Conservation (phyloP, 2,888 invertebrate species). For the Lepidochitona cinerea region DNA sequence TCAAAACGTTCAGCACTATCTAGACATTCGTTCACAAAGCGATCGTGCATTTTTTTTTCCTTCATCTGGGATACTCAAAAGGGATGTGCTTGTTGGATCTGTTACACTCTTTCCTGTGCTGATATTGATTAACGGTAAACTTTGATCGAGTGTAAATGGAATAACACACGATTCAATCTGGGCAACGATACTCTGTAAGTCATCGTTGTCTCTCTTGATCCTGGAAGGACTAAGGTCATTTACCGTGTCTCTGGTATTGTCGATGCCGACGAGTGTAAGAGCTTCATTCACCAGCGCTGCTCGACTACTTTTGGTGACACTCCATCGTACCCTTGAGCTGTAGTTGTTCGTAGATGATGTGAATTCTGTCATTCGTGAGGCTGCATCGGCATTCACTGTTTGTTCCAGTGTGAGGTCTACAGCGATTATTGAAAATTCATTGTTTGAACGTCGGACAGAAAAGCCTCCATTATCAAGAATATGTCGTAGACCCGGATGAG, state of each 20-base stretch:
- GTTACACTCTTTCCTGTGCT: neutral
- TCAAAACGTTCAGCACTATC: neutral
- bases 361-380: conserved; percentile 13
- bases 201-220: conserved; percentile 7
- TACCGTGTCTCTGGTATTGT: conserved; percentile 7
- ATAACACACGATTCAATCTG: neutral
- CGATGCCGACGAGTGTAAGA: conserved; percentile 9
- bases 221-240: neutral
- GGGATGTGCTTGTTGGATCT: neutral
- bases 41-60: neutral
- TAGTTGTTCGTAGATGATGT: conserved; percentile 14
- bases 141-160: conserved; percentile 6
- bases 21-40: neutral
- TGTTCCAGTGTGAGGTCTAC: neutral
- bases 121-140: neutral
- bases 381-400: conserved; percentile 21
- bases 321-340: conserved; percentile 13
- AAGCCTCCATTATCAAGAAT: conserved; percentile 13
- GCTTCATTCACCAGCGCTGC: conserved; percentile 6
- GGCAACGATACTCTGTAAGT: conserved; percentile 6
- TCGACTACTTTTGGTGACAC: conserved; percentile 12
- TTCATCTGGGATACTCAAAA: neutral
- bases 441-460: conserved; percentile 9
- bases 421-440: neutral
- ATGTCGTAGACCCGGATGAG: conserved; percentile 8